Evolutionary conservation across 2,113 vertebrate genomes (phyloP).

Genomic region (Montifringilla adamsi): DNA sequence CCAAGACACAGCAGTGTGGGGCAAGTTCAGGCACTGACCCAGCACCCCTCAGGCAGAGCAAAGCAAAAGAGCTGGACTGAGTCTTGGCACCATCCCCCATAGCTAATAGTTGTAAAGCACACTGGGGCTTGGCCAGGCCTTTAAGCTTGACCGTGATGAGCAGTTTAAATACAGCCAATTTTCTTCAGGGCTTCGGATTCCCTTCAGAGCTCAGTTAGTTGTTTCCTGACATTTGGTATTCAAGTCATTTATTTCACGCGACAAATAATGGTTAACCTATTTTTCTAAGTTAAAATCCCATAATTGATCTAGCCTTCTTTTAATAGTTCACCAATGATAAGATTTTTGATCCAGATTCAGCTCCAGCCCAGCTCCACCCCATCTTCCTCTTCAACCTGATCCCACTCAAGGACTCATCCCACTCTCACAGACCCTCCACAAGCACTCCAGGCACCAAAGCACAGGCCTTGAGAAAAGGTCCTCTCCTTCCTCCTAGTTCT

Average conservation of each 20-base stretch:
- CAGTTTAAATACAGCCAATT: not conserved
- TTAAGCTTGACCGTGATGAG: not conserved
- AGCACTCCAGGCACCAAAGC: not conserved
- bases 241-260: not conserved
- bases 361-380: not conserved
- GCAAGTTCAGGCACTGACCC: not conserved
- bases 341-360: not conserved
- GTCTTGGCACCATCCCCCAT: not conserved
- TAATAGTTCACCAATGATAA: not conserved
- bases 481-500: not conserved
- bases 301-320: not conserved
- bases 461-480: not conserved
- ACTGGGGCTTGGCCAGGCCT: not conserved
- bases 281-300: not conserved
- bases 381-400: not conserved
- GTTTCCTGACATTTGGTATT: not conserved
- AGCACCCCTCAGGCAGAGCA: not conserved
- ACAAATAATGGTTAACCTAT: not conserved
- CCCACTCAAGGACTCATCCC: not conserved
- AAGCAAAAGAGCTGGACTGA: not conserved
- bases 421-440: not conserved
- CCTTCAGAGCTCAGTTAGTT: not conserved
- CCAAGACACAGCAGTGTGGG: fast-evolving
- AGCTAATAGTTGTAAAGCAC: not conserved
- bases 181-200: not conserved